Percentiles rank a stretch among this genome's conserved stretches.
Conservation (phyloP, 2,797 vertebrate genomes). For the Apogon hyalosoma region DNA sequence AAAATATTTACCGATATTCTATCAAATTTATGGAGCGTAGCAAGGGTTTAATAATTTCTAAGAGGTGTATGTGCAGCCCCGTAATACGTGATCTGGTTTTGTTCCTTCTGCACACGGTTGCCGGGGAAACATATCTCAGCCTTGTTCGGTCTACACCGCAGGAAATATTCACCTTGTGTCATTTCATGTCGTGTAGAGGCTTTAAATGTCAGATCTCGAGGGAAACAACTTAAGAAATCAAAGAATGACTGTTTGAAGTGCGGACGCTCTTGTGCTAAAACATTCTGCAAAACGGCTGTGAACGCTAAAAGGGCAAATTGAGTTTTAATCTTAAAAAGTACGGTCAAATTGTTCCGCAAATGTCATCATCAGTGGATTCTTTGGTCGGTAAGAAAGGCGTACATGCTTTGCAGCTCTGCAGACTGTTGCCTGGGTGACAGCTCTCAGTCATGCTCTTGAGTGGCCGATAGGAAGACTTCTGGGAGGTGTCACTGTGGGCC, state of each 20-base stretch:
- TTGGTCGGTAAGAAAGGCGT: not conserved
- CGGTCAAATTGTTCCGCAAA: not conserved
- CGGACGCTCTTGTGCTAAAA: not conserved
- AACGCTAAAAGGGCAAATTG: not conserved
- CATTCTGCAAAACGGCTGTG: not conserved
- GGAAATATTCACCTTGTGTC: constrained; percentile 28
- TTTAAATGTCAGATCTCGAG: constrained; percentile 31
- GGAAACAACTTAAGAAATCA: constrained; percentile 2
- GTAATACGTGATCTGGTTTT: constrained; percentile 39
- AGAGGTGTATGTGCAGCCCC: constrained; percentile 33
- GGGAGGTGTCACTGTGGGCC: constrained; percentile 55
- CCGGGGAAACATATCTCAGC: constrained; percentile 64
- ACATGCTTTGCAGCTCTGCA: constrained; percentile 10
- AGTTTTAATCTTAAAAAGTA: not conserved
- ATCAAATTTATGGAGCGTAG: constrained; percentile 5
- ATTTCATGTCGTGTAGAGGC: constrained; percentile 13
- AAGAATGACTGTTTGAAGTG: constrained; percentile 4
- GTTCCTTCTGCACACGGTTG: constrained; percentile 56
- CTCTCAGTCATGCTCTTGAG: constrained; percentile 54
- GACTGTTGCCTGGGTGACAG: constrained; percentile 62
- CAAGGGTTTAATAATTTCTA: constrained; percentile 28
- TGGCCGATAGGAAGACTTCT: constrained; percentile 46
- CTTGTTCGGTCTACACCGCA: constrained; percentile 42
- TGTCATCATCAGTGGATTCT: not conserved
- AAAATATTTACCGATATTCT: constrained; percentile 34